Conservation (phyloP, 2,888 invertebrate species). For the Escarpia spicata region DNA sequence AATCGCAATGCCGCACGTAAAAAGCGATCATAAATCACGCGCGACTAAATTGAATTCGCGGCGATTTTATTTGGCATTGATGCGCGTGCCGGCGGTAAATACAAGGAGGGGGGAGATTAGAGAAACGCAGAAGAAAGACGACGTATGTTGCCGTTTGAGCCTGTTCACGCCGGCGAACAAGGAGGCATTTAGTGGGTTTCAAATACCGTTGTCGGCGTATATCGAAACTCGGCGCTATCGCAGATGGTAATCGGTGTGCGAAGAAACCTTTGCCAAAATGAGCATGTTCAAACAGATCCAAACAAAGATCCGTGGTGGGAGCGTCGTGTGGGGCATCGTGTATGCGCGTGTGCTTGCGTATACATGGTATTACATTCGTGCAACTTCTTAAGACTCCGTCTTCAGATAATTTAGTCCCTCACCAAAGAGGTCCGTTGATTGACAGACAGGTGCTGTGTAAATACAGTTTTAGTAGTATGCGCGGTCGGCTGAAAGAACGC, state of each 20-base stretch:
- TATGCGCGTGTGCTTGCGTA: background rate
- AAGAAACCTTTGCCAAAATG: background rate
- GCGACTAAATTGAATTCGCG: conserved; percentile 1
- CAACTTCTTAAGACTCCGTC: background rate
- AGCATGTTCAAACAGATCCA: background rate
- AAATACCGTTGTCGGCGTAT: conserved; percentile 7
- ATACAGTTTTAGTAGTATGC: too few species aligned
- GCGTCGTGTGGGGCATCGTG: background rate
- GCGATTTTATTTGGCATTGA: background rate
- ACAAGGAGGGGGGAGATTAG: background rate
- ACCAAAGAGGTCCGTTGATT: too few species aligned
- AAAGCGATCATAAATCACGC: background rate
- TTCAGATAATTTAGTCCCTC: too few species aligned
- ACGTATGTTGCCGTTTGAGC: background rate
- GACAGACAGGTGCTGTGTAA: too few species aligned
- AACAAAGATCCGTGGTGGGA: background rate
- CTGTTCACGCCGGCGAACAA: background rate
- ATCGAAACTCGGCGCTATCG: background rate
- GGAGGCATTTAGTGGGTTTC: background rate
- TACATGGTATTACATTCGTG: background rate
- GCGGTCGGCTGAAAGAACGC: too few species aligned
- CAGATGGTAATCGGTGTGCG: background rate
- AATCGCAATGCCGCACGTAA: background rate
- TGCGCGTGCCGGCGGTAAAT: background rate
- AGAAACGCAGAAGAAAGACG: background rate